Base-by-base conservation (phyloP, 2,797 vertebrate species). In the Valencia hispanica region DNA sequence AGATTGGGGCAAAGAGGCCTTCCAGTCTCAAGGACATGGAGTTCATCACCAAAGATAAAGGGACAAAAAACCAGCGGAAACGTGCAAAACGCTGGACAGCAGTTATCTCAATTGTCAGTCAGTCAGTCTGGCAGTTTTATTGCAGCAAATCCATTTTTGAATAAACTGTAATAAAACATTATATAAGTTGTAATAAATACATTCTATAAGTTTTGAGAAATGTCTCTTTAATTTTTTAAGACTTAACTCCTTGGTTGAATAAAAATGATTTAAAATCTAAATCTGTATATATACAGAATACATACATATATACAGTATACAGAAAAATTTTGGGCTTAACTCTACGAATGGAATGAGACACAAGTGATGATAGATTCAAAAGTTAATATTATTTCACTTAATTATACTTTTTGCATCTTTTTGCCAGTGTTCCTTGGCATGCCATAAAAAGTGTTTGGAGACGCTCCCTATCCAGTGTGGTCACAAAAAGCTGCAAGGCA, bases 361-460 rank as follows among this genome's bases (percentile, higher is more conserved):
- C 22, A 39, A 65, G 61, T 39, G 25, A 1, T 17, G 25, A 68
- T n/a, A 68, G 15, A n/a, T n/a, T 0, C 6, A n/a, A 43, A n/a
- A 0, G 22, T 68, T n/a, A 68, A 41, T 11, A 7, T 66, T 14
- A 22, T 68, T 25, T 43, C 39, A n/a, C 25, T 12, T 18, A 30
- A 15, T 51, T 36, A 6, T 27, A 12, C 22, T 45, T 18, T 20
- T 8, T 48, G 25, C 18, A 12, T 43, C 36, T 15, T 51, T 27
- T 70, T 71, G 2, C 48, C 77, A 99, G 98, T 99, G 98, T 90
- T 98, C 96, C 11, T 94, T 99, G 80, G 96, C 97, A 51, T 99
- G 98, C 92, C 98, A 99, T 91, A 99, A 98, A 85, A 99, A 99
- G 78, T 99, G 98, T 91, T 94, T 99, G 78, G 98, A 99, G 92